phyloP scores from a whole-genome alignment of 2,888 invertebrate genomes.

The Temnothorax ravouxi region DNA sequence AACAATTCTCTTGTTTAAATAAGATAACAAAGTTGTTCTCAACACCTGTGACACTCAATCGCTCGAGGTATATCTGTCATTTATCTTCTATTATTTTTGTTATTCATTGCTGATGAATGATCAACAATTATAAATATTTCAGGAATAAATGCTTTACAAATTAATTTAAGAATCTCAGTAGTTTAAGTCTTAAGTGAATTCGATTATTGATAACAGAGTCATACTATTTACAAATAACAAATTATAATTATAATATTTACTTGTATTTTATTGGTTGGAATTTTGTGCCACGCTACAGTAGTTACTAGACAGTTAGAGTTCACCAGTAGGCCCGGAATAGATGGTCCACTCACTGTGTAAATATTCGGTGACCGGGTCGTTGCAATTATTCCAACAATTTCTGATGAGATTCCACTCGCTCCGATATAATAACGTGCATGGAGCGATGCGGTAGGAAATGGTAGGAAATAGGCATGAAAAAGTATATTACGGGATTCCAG shows the following conservation, averaged over 20 bases:
- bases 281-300: constrained; percentile 10
- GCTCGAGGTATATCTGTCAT: not conserved
- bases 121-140: not conserved
- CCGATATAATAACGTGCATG: not conserved
- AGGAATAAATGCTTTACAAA: not conserved
- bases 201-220: not conserved
- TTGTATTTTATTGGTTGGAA: not conserved
- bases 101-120: not conserved
- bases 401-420: constrained; percentile 6
- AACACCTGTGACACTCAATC: not conserved
- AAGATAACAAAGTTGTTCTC: not conserved
- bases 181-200: not conserved
- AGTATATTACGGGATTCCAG: not conserved
- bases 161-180: not conserved
- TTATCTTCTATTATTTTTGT: not conserved
- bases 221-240: not conserved
- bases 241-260: not conserved
- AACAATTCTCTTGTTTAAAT: not conserved
- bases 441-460: not conserved
- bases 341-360: constrained; percentile 44
- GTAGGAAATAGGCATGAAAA: constrained; percentile 26
- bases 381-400: constrained; percentile 65
- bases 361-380: constrained; percentile 63
- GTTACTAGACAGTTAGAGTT: not conserved
- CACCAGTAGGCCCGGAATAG: constrained; percentile 13